Conservation (phyloP, 30 jellyfish, hydroid and myxozoan species). For the Chrysaora quinquecirrha region DNA sequence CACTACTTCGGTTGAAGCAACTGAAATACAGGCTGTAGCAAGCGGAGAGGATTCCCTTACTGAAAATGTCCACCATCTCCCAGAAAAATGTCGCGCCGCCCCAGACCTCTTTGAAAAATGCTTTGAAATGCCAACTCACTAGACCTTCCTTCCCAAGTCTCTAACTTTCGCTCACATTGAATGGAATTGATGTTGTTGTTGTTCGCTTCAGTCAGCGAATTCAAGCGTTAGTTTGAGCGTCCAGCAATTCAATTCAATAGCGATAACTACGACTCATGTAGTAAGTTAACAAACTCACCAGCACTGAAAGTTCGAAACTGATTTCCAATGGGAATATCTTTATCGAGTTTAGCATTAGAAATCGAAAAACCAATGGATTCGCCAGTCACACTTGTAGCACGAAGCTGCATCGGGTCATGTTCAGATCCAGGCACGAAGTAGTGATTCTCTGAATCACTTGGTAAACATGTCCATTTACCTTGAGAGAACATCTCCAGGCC, state of each 20-base stretch:
- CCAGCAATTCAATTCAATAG: too few species aligned
- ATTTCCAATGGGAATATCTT: slow-evolving; percentile 36
- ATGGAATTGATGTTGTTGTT: too few species aligned
- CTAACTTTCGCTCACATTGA: too few species aligned
- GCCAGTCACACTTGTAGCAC: slow-evolving; percentile 87
- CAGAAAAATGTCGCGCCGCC: too few species aligned
- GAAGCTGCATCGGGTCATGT: slow-evolving; percentile 47
- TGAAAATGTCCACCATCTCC: neutral
- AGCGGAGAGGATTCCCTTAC: too few species aligned
- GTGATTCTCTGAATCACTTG: slow-evolving; percentile 62
- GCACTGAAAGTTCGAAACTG: slow-evolving; percentile 74
- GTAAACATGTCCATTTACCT: slow-evolving; percentile 85
- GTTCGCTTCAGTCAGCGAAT: too few species aligned
- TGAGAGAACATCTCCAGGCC: slow-evolving; percentile 71
- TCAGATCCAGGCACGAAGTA: slow-evolving; percentile 19
- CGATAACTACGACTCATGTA: too few species aligned
- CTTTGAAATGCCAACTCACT: too few species aligned
- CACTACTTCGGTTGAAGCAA: neutral
- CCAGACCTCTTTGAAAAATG: too few species aligned
- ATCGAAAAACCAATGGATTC: slow-evolving; percentile 76
- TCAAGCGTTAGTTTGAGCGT: too few species aligned
- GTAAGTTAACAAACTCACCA: too few species aligned
- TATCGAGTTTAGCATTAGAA: neutral
- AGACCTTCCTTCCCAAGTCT: too few species aligned
- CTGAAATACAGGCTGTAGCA: neutral